phyloP scores from a whole-genome alignment of 1,140 invertebrate species.

The Stratiolaelaps scimitus region DNA sequence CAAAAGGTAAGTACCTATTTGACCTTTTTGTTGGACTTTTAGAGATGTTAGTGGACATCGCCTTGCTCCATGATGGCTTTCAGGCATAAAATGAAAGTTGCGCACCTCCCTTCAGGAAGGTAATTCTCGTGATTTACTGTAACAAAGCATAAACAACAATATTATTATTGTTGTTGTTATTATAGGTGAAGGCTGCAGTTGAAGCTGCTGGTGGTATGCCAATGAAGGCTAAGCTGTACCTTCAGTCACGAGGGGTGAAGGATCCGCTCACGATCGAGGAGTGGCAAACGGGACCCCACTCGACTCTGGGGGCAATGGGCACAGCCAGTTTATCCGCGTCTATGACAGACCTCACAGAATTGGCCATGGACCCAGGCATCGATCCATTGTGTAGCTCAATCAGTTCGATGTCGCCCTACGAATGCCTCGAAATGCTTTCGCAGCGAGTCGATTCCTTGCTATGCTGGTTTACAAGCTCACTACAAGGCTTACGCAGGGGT shows the following conservation, averaged over 20 bases:
- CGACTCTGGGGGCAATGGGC: background rate
- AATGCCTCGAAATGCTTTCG: slow-evolving; percentile 21
- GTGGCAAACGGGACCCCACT: no score
- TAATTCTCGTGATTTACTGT: no score
- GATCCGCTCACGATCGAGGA: background rate
- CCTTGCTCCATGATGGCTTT: no score
- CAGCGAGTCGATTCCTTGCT: slow-evolving; percentile 3
- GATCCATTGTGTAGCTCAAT: background rate
- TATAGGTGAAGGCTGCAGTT: slow-evolving; percentile 17
- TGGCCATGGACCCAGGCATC: background rate
- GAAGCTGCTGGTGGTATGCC: slow-evolving; percentile 25
- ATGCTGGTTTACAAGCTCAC: slow-evolving; percentile 13
- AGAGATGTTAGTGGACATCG: background rate
- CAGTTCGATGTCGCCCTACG: background rate
- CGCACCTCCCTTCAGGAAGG: no score
- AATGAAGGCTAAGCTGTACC: slow-evolving; percentile 11
- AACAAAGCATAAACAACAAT: no score
- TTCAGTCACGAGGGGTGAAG: slow-evolving; percentile 1
- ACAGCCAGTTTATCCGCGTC: slow-evolving; percentile 3
- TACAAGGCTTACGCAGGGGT: slow-evolving; percentile 2
- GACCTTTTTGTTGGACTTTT: background rate
- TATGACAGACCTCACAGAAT: slow-evolving; percentile 12
- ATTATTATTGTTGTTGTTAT: background rate
- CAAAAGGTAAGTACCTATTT: slow-evolving; percentile 2
- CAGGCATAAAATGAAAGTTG: no score